Conservation (phyloP, 2,797 vertebrate species). For the Acrossocheilus fasciatus region DNA sequence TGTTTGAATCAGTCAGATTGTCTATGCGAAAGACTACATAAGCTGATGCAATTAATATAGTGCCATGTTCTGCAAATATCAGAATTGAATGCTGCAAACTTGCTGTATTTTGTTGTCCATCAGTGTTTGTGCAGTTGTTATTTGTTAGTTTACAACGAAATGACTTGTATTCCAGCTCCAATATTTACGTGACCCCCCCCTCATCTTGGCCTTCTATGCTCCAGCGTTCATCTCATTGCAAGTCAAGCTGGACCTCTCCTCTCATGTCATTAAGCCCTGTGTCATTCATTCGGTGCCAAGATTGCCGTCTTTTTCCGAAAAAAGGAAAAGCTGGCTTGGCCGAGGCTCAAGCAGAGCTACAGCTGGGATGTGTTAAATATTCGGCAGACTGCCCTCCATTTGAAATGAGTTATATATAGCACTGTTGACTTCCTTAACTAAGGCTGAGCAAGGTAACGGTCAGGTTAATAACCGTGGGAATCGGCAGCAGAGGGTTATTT, state of each 20-base stretch:
- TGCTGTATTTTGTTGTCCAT: neutral
- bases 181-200: slow-evolving; percentile 12
- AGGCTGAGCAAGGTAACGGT: slow-evolving; percentile 89
- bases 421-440: slow-evolving; percentile 93
- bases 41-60: neutral
- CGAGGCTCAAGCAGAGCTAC: slow-evolving; percentile 95
- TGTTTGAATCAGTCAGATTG: neutral
- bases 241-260: slow-evolving; percentile 61
- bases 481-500: slow-evolving; percentile 62
- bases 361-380: slow-evolving; percentile 99
- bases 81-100: neutral
- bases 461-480: slow-evolving; percentile 93
- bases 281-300: slow-evolving; percentile 99
- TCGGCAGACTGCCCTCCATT: slow-evolving; percentile 98
- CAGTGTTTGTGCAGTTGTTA: slow-evolving; percentile 19
- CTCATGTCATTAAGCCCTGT: slow-evolving; percentile 83
- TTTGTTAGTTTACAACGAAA: slow-evolving; percentile 13
- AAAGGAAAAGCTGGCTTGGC: slow-evolving; percentile 83
- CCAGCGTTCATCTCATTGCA: slow-evolving; percentile 10
- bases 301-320: slow-evolving; percentile 82
- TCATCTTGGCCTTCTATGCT: slow-evolving; percentile 27
- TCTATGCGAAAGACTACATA: neutral
- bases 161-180: neutral
- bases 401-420: slow-evolving; percentile 96
- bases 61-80: neutral